Evolutionary conservation across 1,140 invertebrate genomes (phyloP), one percentile per base, ranked within the genome.

Genomic region (Orussus abietinus): DNA sequence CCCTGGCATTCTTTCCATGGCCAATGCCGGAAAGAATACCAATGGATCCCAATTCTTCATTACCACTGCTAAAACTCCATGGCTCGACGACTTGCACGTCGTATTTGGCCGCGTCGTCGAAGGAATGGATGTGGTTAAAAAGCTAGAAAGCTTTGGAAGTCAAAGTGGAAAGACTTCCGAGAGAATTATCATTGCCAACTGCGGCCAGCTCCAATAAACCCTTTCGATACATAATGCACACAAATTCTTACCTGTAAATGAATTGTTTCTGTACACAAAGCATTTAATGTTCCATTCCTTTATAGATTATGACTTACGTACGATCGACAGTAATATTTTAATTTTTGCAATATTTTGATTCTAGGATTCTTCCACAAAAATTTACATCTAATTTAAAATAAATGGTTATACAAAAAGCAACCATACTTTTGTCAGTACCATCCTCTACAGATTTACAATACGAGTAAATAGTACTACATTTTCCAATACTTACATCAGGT

Each of bases 31-130:
- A 5, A 77, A 82, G 2, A 81, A 88, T 62, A 88, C 86, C 36
- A 90, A 90, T 65, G 86, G 87, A 5, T 87, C 83, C n/a, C 88
- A 91, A 64, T 91, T 91, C 66, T 91, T 91, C 69, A 77, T 91
- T 26, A 87, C 83, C 33, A 90, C 87, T 30, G 77, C 80, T 19
- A 84, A 86, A 53, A 92, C 89, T 13, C 66, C 77, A 5, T 92
- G 90, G 89, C 67, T 91, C 14, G 86, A 91, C 64, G 81, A 81
- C 36, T 84, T 85, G 65, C 90, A 93, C 67, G 90, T 92, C 21
- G 90, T 93, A 1, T 93, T 93, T 72, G 90, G 90, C 5, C 58
- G 74, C 38, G 86, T 93, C 30, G 76, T 85, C 10, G 87, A 92
- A 54, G 89, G 89, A 19, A 80, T 90, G 81, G 86, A 91, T 59